phyloP scores from a whole-genome alignment of 2,113 vertebrate genomes.

The Gnathochromis pfefferi region DNA sequence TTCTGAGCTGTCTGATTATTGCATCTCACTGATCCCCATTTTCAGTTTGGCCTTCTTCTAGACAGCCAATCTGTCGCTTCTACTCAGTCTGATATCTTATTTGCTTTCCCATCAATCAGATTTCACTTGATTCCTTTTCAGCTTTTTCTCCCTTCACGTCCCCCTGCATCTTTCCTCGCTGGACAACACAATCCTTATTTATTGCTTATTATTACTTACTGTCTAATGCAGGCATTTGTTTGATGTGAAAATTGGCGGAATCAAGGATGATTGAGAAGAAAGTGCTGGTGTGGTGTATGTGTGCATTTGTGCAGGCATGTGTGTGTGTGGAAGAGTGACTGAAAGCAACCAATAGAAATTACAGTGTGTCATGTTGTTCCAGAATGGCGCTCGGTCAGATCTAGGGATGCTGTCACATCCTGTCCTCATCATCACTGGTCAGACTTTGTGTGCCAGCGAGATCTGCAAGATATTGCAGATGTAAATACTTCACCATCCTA shows the following conservation, averaged over 20 bases:
- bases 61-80: background rate
- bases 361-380: conserved; percentile 22
- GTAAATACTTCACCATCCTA: conserved; percentile 12
- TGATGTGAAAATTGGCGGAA: conserved; percentile 8
- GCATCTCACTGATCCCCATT: background rate
- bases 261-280: background rate
- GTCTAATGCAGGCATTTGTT: background rate
- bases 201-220: background rate
- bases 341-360: conserved; percentile 26
- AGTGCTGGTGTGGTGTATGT: background rate
- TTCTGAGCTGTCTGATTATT: background rate
- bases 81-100: background rate
- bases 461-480: background rate
- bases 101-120: background rate
- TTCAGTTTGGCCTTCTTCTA: background rate
- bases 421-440: conserved; percentile 16
- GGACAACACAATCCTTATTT: background rate
- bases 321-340: background rate
- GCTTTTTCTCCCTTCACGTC: background rate
- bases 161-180: background rate
- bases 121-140: background rate
- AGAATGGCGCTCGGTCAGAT: conserved; percentile 41
- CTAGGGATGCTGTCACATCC: conserved; percentile 52
- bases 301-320: background rate
- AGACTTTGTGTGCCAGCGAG: background rate